These are phyloP conservation scores for Cephus runcator DNA, from an alignment of 2,888 invertebrate species.

Conservation along the genomic window DNA sequence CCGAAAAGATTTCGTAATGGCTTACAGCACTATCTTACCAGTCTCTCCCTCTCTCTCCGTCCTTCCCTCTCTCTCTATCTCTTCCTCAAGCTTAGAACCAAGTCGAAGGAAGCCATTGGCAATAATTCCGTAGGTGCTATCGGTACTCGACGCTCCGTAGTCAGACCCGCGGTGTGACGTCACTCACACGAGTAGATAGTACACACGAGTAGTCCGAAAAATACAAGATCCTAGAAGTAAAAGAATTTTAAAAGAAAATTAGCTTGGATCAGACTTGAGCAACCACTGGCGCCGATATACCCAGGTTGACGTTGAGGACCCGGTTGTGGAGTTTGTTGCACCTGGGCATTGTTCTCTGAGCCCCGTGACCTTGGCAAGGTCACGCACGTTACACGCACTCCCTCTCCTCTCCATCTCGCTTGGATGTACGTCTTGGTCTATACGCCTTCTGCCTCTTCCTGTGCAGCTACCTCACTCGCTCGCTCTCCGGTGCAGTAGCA, in stretches of 20 bases:
- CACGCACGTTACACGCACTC: constrained; percentile 42
- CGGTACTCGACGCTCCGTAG: constrained; percentile 1
- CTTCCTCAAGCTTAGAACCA: constrained; percentile 9
- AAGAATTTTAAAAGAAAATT: no score
- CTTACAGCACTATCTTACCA: neutral
- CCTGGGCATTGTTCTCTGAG: constrained; percentile 55
- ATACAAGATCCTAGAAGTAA: no score
- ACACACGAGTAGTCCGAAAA: no score
- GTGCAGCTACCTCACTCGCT: neutral
- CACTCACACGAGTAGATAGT: neutral
- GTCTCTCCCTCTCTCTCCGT: neutral
- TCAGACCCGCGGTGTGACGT: constrained; percentile 1
- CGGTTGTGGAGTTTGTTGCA: constrained; percentile 43
- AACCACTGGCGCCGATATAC: neutral
- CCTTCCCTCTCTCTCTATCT: constrained; percentile 19
- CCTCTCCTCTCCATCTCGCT: neutral
- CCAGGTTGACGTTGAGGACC: no score
- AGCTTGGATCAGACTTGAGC: neutral
- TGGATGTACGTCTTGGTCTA: neutral
- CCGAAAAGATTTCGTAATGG: no score
- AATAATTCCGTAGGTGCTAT: neutral
- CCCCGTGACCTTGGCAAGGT: constrained; percentile 58
- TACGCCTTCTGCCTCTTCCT: constrained; percentile 6
- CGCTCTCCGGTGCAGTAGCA: neutral
- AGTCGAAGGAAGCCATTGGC: no score